Evolutionary conservation across 2,113 vertebrate genomes (phyloP), one percentile per base, ranked within the genome.

Genomic region (Saguinus imperator): DNA sequence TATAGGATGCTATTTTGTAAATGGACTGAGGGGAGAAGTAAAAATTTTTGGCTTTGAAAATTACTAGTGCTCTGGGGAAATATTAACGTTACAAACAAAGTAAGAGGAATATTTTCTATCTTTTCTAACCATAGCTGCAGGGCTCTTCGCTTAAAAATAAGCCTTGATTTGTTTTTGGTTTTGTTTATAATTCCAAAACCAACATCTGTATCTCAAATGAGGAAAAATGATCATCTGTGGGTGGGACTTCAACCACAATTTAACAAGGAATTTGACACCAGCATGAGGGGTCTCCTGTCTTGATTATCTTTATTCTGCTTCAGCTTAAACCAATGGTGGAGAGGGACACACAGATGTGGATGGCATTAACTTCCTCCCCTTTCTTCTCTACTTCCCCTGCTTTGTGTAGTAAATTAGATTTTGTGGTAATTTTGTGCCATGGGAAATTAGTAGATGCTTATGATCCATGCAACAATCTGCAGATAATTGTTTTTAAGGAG

Each of bases 81-180:
- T 72, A 77, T 80, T 79, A 61, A 52, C 4, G 12, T 76, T 95
- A 88, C 1, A 57, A 64, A 8, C 27, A 52, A 80, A 9, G 27
- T 64, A 57, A 43, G 29, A 55, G 50, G 37, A 86, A 12, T 12
- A 61, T 86, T 92, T 76, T 91, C n/a, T 91, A 8, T 58, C 11
- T 79, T 87, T 84, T 85, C 48, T 68, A 52, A 50, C 6, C 40
- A 79, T 35, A 92, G 64, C 4, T 21, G 21, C 5, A 57, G 4
- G 3, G 45, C 11, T 57, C 21, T 82, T 84, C 52, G 52, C 45
- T 93, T 77, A 73, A 90, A 79, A 95, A 73, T 83, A 93, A 94
- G 57, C 6, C 37, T 76, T 50, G n/a, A 45, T 77, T 29, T 27
- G 23, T 82, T 48, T 61, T 35, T 29, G 43, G 27, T 76, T 76